phyloP scores from a whole-genome alignment of 2,113 vertebrate genomes.

The Coptodon rendalli region DNA sequence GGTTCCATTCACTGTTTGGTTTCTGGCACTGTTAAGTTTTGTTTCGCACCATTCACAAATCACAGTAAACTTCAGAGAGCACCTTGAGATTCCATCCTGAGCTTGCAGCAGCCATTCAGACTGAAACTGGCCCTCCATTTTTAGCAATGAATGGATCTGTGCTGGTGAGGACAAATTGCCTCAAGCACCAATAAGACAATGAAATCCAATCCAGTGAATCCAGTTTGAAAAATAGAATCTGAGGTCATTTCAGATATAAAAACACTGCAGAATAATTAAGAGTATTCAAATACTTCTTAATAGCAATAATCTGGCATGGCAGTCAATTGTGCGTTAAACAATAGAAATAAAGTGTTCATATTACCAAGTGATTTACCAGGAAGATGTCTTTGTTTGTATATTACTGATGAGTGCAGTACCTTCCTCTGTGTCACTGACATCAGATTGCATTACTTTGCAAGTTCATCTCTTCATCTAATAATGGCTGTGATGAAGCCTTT shows the following conservation, averaged over 20 bases:
- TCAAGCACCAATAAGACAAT: not conserved
- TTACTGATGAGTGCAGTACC: not conserved
- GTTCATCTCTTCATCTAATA: not conserved
- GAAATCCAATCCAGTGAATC: not conserved
- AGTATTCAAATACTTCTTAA: not conserved
- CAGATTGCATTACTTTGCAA: not conserved
- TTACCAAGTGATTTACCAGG: not conserved
- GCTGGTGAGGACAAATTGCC: not conserved
- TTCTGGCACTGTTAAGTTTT: too few relatives aligned
- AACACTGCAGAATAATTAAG: not conserved
- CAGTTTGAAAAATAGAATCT: not conserved
- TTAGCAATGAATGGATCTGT: too few relatives aligned
- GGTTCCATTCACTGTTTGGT: not conserved
- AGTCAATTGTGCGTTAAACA: not conserved
- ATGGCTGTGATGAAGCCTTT: not conserved
- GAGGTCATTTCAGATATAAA: not conserved
- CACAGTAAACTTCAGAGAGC: too few relatives aligned
- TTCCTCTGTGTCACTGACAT: not conserved
- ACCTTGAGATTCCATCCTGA: too few relatives aligned
- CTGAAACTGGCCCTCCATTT: too few relatives aligned
- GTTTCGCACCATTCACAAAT: too few relatives aligned
- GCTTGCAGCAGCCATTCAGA: too few relatives aligned
- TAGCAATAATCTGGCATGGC: not conserved
- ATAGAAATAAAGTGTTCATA: not conserved
- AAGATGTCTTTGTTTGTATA: not conserved